Conservation (phyloP, 2,113 vertebrate species). For the Guaruba guarouba region DNA sequence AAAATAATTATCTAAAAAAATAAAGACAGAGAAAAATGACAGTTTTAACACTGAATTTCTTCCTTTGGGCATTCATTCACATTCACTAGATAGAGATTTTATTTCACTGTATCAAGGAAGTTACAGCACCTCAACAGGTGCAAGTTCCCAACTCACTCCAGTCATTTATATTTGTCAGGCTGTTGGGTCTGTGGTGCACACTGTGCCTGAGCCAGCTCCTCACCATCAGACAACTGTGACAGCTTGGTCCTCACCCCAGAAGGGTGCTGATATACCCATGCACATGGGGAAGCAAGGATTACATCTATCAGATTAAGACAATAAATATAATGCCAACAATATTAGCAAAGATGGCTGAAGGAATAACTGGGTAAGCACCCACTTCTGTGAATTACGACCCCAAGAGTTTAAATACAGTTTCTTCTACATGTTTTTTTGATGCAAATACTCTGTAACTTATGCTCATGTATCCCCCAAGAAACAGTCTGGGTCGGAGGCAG, state of each 20-base stretch:
- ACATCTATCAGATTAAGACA: neutral
- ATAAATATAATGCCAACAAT: neutral
- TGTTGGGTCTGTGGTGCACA: no score
- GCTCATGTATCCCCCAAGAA: neutral
- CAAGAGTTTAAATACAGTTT: neutral
- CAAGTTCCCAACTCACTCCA: neutral
- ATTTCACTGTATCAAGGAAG: neutral
- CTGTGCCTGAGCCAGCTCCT: neutral
- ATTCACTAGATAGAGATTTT: neutral
- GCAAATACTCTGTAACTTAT: neutral
- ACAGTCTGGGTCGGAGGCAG: neutral
- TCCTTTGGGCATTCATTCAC: neutral
- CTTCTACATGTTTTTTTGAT: accelerated
- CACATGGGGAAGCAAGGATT: accelerated
- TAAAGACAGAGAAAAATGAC: neutral
- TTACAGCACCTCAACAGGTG: neutral
- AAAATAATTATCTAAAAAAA: constrained; percentile 6
- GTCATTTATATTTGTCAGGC: neutral
- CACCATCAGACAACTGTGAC: neutral
- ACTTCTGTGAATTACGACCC: accelerated
- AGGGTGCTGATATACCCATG: accelerated
- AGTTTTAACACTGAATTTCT: neutral
- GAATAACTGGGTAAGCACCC: accelerated
- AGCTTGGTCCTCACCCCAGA: neutral
- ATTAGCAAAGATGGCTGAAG: neutral